Percentiles rank a stretch among this genome's conserved stretches.
phyloP scores from a whole-genome alignment of 2,888 invertebrate genomes.

The Branchellion lobata region DNA sequence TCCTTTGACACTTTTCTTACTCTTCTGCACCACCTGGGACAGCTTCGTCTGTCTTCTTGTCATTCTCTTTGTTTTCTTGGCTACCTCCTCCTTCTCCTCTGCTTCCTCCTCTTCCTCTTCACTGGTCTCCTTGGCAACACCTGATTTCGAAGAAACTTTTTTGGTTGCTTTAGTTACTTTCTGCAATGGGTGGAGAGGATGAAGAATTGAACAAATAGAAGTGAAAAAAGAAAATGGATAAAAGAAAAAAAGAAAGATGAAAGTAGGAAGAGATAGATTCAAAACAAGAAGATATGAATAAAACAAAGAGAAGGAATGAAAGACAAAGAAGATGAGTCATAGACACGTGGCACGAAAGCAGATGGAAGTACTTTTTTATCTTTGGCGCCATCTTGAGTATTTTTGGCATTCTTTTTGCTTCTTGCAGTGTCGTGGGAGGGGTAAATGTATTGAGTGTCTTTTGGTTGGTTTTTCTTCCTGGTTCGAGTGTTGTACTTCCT shows the following conservation, averaged over 20 bases:
- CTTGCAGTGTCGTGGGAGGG: too few species aligned
- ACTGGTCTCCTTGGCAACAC: background rate
- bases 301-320: background rate
- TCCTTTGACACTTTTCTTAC: background rate
- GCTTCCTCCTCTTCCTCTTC: conserved; percentile 13
- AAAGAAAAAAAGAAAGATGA: too few species aligned
- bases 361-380: background rate
- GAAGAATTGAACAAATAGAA: background rate
- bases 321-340: too few species aligned
- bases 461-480: too few species aligned
- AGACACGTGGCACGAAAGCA: too few species aligned
- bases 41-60: conserved; percentile 27
- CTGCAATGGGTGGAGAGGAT: background rate
- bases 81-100: background rate
- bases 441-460: too few species aligned
- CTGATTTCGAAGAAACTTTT: background rate
- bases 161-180: background rate
- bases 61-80: conserved; percentile 6
- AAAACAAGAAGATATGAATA: background rate
- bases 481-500: too few species aligned
- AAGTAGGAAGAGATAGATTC: background rate
- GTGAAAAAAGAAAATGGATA: background rate
- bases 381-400: background rate
- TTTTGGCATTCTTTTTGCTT: background rate
- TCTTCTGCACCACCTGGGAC: background rate